phyloP scores from a whole-genome alignment of 2,797 vertebrate genomes.

The Muscicapa striata region DNA sequence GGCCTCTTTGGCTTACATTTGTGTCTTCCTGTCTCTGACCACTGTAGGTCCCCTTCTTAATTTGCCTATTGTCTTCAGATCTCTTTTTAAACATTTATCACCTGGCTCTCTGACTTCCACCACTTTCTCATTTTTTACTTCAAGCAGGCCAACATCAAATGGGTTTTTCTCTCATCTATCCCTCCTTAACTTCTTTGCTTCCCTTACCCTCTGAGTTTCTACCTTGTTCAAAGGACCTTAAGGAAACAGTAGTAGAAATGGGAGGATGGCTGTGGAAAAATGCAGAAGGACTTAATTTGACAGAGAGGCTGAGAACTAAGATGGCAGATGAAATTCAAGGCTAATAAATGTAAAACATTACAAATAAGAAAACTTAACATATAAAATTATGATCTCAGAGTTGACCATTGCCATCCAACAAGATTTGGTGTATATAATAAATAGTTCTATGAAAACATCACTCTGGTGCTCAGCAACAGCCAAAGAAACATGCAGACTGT shows the following conservation, averaged over 20 bases:
- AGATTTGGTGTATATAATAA: not conserved
- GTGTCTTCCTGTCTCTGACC: not conserved
- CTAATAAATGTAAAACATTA: not conserved
- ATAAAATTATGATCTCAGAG: not conserved
- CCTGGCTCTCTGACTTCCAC: not conserved
- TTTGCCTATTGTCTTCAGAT: not conserved
- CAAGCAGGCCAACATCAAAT: not conserved
- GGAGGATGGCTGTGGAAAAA: not conserved
- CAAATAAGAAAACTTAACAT: not conserved
- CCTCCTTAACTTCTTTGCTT: not conserved
- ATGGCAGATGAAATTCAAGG: not conserved
- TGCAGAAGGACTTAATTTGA: not conserved
- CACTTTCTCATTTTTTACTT: not conserved
- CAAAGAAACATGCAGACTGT: not conserved
- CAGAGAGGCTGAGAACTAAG: not conserved
- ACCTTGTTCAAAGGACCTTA: not conserved
- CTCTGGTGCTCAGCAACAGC: not conserved
- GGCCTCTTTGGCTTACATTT: not conserved
- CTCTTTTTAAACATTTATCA: not conserved
- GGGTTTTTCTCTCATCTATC: not conserved
- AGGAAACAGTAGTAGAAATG: not conserved
- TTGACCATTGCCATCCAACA: not conserved
- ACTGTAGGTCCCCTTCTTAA: not conserved
- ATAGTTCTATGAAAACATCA: not conserved
- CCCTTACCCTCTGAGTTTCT: not conserved